phyloP scores from a whole-genome alignment of 2,113 vertebrate species.

The Myodes glareolus region DNA sequence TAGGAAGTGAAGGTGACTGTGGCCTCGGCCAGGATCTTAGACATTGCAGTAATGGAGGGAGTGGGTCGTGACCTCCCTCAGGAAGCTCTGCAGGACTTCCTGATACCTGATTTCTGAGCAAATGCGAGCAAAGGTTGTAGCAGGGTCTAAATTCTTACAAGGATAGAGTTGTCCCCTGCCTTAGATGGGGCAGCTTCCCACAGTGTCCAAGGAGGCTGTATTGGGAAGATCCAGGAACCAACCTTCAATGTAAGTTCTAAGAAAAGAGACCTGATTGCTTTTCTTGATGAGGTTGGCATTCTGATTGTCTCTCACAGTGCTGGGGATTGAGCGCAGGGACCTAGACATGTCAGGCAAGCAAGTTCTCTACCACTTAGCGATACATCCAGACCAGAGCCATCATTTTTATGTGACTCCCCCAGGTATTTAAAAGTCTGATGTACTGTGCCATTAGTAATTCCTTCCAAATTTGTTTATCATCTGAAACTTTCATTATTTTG shows the following conservation, averaged over 20 bases:
- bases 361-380: not conserved
- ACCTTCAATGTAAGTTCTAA: not conserved
- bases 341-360: not conserved
- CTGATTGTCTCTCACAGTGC: not conserved
- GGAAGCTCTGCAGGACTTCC: not conserved
- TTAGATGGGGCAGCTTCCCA: not conserved
- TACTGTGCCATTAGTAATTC: not conserved
- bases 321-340: not conserved
- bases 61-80: not conserved
- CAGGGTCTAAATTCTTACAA: not conserved
- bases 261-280: not conserved
- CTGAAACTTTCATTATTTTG: slow-evolving; percentile 4
- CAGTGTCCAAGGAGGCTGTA: fast-evolving
- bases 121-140: not conserved
- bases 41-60: not conserved
- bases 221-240: not conserved
- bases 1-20: not conserved
- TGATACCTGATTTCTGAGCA: not conserved
- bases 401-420: not conserved
- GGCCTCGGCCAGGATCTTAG: not conserved
- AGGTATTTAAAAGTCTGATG: not conserved
- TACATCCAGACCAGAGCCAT: not conserved
- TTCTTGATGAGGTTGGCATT: not conserved
- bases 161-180: not conserved
- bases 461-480: not conserved